phyloP scores from a whole-genome alignment of 2,113 vertebrate species.

The Pontoporia blainvillei region DNA sequence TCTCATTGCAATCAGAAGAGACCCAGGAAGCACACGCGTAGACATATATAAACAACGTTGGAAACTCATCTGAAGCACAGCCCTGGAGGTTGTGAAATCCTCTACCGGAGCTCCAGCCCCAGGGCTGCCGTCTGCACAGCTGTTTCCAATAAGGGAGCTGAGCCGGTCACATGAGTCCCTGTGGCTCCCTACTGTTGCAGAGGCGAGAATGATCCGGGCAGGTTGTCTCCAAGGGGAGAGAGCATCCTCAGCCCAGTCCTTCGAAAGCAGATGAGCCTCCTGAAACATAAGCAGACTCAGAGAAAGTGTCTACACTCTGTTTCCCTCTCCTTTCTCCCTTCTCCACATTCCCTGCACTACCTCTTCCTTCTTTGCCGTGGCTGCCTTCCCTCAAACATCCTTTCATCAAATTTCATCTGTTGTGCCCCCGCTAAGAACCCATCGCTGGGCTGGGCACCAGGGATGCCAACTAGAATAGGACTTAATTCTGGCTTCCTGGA shows the following conservation, averaged over 20 bases:
- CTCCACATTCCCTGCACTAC: not conserved
- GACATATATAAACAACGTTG: conserved; percentile 40
- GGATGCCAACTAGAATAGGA: not conserved
- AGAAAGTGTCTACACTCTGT: not conserved
- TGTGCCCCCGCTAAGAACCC: not conserved
- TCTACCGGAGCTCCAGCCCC: conserved; percentile 3
- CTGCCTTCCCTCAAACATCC: not conserved
- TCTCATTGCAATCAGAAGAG: conserved; percentile 7
- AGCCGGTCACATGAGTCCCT: conserved; percentile 76
- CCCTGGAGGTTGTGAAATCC: conserved; percentile 69
- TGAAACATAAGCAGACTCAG: not conserved
- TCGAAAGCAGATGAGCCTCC: not conserved
- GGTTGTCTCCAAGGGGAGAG: not conserved
- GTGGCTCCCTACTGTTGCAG: conserved; percentile 74
- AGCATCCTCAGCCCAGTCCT: not conserved
- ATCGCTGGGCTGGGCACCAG: too few species aligned
- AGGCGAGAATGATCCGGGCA: conserved; percentile 36
- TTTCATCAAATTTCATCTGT: not conserved
- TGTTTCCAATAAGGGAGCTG: conserved; percentile 80
- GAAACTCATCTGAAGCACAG: conserved; percentile 20
- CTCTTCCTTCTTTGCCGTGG: not conserved
- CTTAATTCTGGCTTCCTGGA: not conserved
- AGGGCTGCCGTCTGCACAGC: conserved; percentile 73
- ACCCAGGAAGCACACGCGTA: not conserved
- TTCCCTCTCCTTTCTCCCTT: not conserved